Evolutionary conservation across 2,113 vertebrate species (phyloP).

Genomic region (Pavo muticus): DNA sequence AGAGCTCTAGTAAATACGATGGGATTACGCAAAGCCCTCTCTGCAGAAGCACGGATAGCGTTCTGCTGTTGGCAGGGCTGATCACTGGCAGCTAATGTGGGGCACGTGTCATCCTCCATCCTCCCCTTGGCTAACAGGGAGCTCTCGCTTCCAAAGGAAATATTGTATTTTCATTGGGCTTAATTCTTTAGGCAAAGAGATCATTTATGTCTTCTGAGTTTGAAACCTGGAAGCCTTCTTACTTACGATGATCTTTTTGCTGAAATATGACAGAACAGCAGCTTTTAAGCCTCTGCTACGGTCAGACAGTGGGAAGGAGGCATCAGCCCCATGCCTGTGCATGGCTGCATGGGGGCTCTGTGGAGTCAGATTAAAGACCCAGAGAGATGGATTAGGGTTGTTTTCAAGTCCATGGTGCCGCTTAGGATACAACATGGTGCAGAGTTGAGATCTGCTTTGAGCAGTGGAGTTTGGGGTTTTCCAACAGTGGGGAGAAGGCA

Average conservation of each 20-base stretch:
- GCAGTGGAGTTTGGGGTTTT: not conserved
- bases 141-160: slow-evolving; percentile 14
- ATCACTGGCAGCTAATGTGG: not conserved
- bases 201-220: slow-evolving; percentile 30
- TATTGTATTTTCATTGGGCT: not conserved
- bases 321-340: not conserved
- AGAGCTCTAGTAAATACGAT: not conserved
- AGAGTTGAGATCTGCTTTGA: not conserved
- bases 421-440: not conserved
- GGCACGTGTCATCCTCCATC: not conserved
- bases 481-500: not conserved
- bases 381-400: not conserved
- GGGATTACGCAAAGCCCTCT: not conserved
- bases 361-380: not conserved
- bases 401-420: not conserved
- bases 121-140: slow-evolving; percentile 3
- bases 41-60: not conserved
- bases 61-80: not conserved
- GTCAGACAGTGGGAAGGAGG: slow-evolving; percentile 1
- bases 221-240: slow-evolving; percentile 36
- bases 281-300: slow-evolving; percentile 22
- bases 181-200: slow-evolving; percentile 36
- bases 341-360: not conserved
- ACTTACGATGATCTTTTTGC: slow-evolving; percentile 2
- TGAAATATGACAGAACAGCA: not conserved